Percentiles rank a stretch among this genome's conserved stretches.
Conservation (phyloP, 2,113 vertebrate genomes). For the Miniopterus natalensis region DNA sequence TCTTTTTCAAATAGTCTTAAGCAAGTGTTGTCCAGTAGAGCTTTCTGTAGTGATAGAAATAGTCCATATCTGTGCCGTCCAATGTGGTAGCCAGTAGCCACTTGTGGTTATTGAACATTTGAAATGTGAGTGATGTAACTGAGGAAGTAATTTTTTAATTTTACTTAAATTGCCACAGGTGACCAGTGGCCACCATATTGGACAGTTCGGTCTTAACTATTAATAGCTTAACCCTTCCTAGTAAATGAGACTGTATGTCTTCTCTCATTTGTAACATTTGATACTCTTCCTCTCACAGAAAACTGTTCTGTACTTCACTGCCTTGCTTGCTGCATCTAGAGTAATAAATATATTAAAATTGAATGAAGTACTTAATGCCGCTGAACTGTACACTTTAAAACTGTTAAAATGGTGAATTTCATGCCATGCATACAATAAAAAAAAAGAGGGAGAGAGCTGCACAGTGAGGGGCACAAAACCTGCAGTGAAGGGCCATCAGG, state of each 20-base stretch:
- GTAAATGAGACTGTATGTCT: background rate
- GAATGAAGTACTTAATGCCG: background rate
- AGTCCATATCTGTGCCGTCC: background rate
- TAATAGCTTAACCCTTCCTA: background rate
- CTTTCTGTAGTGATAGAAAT: background rate
- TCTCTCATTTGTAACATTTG: slow-evolving; percentile 6
- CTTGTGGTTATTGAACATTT: background rate
- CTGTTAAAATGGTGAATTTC: background rate
- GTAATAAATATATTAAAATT: background rate
- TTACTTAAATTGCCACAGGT: background rate
- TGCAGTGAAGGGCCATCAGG: background rate
- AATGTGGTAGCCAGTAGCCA: background rate
- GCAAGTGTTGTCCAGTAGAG: background rate
- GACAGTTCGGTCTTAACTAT: background rate
- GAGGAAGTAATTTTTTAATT: background rate
- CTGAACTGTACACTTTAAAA: background rate
- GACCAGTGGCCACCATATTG: background rate
- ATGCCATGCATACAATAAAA: background rate
- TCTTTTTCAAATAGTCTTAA: background rate
- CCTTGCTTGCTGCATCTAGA: background rate
- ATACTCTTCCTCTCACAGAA: background rate
- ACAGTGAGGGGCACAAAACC: background rate
- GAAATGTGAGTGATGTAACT: background rate
- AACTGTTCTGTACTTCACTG: background rate
- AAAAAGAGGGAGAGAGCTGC: background rate